phyloP scores from a whole-genome alignment of 2,797 vertebrate species.

The Esox masquinongy region DNA sequence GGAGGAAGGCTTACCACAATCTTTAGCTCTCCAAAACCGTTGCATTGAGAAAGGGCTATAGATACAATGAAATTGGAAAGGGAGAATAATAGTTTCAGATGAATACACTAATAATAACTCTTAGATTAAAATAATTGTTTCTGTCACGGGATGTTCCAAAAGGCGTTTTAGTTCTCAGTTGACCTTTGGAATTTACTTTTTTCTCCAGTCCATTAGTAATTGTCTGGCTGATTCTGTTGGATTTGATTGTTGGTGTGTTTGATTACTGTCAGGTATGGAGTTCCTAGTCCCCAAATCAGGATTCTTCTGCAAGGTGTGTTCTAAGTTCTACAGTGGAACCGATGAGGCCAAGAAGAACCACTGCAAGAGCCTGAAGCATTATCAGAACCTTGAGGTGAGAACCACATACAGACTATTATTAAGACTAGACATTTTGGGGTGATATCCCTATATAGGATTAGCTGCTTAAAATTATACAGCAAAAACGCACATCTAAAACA shows the following conservation, averaged over 20 bases:
- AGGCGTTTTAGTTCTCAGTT: neutral
- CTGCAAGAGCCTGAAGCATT: conserved; percentile 82
- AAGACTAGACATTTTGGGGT: too few relatives aligned
- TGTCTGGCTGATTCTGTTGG: conserved; percentile 43
- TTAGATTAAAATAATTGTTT: too few relatives aligned
- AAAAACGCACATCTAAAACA: too few relatives aligned
- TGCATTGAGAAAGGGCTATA: too few relatives aligned
- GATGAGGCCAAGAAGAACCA: conserved; percentile 79
- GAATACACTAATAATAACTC: too few relatives aligned
- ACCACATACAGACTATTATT: neutral
- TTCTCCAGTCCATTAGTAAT: neutral
- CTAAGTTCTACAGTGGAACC: conserved; percentile 82
- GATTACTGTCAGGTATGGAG: conserved; percentile 77
- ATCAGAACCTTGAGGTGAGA: conserved; percentile 83
- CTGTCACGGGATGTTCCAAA: neutral
- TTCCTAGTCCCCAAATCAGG: conserved; percentile 86
- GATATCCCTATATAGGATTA: too few relatives aligned
- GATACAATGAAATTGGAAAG: too few relatives aligned
- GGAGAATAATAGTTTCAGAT: too few relatives aligned
- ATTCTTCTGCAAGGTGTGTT: conserved; percentile 90
- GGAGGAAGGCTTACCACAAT: too few relatives aligned
- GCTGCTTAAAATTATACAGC: too few relatives aligned
- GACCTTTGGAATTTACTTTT: neutral
- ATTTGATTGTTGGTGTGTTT: neutral
- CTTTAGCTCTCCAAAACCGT: too few relatives aligned